Conservation (phyloP, 2,797 vertebrate genomes). For the Pogonophryne albipinna region DNA sequence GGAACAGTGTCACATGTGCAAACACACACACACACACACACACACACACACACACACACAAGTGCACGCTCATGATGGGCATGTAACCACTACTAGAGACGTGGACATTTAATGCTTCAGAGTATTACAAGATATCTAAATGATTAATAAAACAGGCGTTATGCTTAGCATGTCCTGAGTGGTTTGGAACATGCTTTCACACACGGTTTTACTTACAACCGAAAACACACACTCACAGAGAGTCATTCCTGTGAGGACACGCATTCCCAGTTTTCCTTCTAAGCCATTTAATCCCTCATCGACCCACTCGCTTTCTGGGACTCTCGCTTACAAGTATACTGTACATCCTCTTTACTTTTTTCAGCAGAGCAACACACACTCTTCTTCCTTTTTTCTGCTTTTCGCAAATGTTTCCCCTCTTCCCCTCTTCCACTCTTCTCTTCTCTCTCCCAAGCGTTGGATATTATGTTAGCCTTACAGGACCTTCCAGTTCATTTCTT, state of each 20-base stretch:
- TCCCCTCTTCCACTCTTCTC: constrained; percentile 17
- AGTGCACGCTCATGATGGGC: background rate
- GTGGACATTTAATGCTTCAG: constrained; percentile 41
- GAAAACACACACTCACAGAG: constrained; percentile 13
- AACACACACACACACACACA: constrained; percentile 19
- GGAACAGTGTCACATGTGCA: background rate
- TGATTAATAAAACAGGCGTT: constrained; percentile 53
- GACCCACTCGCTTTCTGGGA: constrained; percentile 39
- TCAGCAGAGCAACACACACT: constrained; percentile 15
- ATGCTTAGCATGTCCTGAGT: constrained; percentile 39
- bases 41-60: constrained; percentile 20
- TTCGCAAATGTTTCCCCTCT: constrained; percentile 20
- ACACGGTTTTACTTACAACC: constrained; percentile 10
- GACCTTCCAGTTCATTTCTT: constrained; percentile 29
- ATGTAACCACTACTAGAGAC: constrained; percentile 5
- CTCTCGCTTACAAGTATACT: constrained; percentile 29
- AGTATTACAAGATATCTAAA: constrained; percentile 50
- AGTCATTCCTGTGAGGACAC: constrained; percentile 26
- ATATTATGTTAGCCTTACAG: constrained; percentile 31
- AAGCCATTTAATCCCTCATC: constrained; percentile 58
- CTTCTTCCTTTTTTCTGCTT: constrained; percentile 8
- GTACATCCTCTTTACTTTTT: constrained; percentile 39
- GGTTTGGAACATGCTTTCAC: constrained; percentile 46
- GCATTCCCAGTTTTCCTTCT: constrained; percentile 55
- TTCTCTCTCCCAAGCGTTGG: background rate